These are phyloP conservation scores for Goniozus legneri DNA, from an alignment of 1,140 invertebrate species.

Conservation along the genomic window DNA sequence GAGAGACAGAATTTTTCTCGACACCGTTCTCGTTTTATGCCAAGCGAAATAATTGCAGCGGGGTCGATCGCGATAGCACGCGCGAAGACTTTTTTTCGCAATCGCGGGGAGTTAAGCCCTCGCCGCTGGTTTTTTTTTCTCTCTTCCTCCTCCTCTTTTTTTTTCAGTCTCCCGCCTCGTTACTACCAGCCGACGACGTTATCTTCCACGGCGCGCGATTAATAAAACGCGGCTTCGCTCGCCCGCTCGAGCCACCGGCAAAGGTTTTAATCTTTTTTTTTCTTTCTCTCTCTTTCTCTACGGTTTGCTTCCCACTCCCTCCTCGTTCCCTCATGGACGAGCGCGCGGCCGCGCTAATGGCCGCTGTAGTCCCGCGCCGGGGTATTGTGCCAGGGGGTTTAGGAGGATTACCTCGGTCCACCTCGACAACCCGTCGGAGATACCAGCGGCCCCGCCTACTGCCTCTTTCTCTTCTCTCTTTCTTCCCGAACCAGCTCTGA, in stretches of 20 bases:
- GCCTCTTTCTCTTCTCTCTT: slow-evolving; percentile 7
- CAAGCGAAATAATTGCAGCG: too few relatives aligned
- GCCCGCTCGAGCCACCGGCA: slow-evolving; percentile 10
- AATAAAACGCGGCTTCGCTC: slow-evolving; percentile 23
- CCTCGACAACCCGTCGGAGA: slow-evolving; percentile 23
- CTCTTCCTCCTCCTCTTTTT: neutral
- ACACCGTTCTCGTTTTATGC: too few relatives aligned
- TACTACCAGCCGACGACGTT: slow-evolving; percentile 17
- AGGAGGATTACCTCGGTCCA: slow-evolving; percentile 23
- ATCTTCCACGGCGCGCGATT: slow-evolving; percentile 21
- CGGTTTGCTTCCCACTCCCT: too few relatives aligned
- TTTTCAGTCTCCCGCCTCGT: neutral
- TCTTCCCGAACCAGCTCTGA: neutral
- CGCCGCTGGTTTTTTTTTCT: neutral
- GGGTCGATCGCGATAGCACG: too few relatives aligned
- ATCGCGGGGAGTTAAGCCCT: slow-evolving; percentile 5
- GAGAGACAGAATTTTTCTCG: too few relatives aligned
- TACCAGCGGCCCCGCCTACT: slow-evolving; percentile 17
- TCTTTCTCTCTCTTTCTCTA: slow-evolving; percentile 15
- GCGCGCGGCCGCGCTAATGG: slow-evolving; percentile 23
- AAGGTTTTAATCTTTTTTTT: slow-evolving; percentile 26
- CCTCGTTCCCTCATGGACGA: too few relatives aligned
- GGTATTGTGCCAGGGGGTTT: slow-evolving; percentile 28
- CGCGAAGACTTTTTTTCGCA: neutral
- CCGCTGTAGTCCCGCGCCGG: slow-evolving; percentile 17